Percentiles rank a stretch among this genome's conserved stretches.
These are phyloP conservation scores for Scolopax mira DNA, from an alignment of 2,113 vertebrate species.

Conservation along the genomic window DNA sequence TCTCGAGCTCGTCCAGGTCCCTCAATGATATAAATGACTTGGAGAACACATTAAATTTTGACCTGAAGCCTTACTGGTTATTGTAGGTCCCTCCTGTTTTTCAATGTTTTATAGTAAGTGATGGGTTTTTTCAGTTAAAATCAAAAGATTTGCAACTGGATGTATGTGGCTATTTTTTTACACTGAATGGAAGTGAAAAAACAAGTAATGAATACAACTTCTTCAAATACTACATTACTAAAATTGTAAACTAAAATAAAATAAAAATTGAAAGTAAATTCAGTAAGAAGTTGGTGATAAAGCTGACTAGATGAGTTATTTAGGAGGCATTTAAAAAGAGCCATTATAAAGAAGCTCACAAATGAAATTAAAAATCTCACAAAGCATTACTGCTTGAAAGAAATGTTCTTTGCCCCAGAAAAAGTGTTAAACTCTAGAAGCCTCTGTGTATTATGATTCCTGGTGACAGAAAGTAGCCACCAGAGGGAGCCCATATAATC, in stretches of 20 bases:
- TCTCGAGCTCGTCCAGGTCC: neutral
- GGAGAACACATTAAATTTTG: neutral
- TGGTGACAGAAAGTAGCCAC: neutral
- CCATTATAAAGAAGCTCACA: neutral
- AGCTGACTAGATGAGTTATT: neutral
- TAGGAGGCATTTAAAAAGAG: neutral
- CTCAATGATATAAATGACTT: neutral
- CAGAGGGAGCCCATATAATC: conserved; percentile 38
- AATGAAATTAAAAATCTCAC: neutral
- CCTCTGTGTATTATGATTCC: rapidly evolving
- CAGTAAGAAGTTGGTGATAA: neutral
- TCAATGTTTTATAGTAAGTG: neutral
- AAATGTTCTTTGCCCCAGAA: neutral
- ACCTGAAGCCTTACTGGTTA: neutral
- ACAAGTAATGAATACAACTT: neutral
- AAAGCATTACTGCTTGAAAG: neutral
- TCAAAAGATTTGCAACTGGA: neutral
- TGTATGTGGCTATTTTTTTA: neutral
- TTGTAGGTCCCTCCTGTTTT: neutral
- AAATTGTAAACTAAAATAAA: neutral
- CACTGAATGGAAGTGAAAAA: neutral
- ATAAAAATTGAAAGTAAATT: neutral
- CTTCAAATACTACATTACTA: neutral
- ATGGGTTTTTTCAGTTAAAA: neutral
- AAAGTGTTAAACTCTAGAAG: neutral